These are phyloP conservation scores for Sandelia bainsii DNA, from an alignment of 2,797 vertebrate genomes.

Conservation along the genomic window DNA sequence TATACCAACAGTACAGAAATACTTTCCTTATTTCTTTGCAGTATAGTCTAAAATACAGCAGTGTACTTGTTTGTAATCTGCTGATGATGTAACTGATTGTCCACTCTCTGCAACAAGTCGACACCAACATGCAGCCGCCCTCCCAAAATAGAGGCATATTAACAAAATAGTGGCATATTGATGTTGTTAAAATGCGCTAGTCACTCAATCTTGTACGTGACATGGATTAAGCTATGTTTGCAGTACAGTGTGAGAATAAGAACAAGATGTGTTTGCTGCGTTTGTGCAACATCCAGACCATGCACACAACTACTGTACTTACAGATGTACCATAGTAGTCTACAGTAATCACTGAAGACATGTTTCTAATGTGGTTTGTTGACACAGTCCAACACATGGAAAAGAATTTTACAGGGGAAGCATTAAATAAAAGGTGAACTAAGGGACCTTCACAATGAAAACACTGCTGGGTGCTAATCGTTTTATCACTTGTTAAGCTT, in stretches of 20 bases:
- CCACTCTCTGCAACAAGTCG: constrained; percentile 11
- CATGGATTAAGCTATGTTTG: neutral
- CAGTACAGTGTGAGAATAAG: neutral
- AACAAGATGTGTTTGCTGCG: neutral
- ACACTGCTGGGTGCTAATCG: too few relatives aligned
- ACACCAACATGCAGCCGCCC: neutral
- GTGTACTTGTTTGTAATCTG: constrained; percentile 25
- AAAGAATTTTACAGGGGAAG: neutral
- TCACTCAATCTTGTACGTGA: neutral
- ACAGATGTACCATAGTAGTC: too few relatives aligned
- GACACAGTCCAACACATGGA: neutral
- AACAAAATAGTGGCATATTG: constrained; percentile 14
- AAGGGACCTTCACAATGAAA: too few relatives aligned
- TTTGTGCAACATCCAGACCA: constrained; percentile 1
- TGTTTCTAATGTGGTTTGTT: neutral
- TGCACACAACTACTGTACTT: neutral
- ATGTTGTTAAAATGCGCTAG: neutral
- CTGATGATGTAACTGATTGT: constrained; percentile 53
- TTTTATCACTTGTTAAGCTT: neutral
- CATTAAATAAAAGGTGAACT: too few relatives aligned
- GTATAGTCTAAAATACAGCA: constrained; percentile 24
- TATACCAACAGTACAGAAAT: constrained; percentile 13
- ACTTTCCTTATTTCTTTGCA: constrained; percentile 21
- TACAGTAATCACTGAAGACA: constrained; percentile 2
- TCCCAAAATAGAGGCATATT: neutral